Evolutionary conservation across 2,113 vertebrate genomes (phyloP).

Genomic region (Gorsachius goisagi): DNA sequence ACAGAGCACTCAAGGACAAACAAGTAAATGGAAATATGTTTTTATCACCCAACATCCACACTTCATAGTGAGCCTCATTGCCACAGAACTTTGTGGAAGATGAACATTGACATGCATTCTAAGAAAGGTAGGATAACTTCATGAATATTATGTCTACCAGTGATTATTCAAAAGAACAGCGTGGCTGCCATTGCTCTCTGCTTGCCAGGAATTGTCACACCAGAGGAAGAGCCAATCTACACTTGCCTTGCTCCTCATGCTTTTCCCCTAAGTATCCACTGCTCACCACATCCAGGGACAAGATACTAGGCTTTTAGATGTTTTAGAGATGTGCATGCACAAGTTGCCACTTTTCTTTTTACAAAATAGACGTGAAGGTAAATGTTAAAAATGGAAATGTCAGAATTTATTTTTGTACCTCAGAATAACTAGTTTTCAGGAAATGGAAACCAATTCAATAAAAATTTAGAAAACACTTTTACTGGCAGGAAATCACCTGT

Average conservation of each 20-base stretch:
- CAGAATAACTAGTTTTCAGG: conserved; percentile 38
- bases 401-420: conserved; percentile 43
- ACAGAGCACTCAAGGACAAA: neutral
- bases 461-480: conserved; percentile 65
- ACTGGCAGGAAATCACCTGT: conserved; percentile 66
- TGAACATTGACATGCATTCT: neutral
- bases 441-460: conserved; percentile 48
- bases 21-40: neutral
- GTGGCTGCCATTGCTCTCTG: neutral
- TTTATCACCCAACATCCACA: neutral
- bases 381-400: conserved; percentile 45
- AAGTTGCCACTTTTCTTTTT: conserved; percentile 4
- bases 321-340: neutral
- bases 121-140: neutral
- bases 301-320: neutral
- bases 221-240: neutral
- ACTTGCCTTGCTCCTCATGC: neutral
- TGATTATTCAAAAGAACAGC: neutral
- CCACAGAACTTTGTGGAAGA: neutral
- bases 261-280: neutral
- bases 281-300: neutral
- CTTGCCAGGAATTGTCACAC: neutral
- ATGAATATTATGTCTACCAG: neutral
- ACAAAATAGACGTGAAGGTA: neutral
- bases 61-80: neutral